Conservation (phyloP, 2,797 vertebrate species). For the Poecilia velifera region DNA sequence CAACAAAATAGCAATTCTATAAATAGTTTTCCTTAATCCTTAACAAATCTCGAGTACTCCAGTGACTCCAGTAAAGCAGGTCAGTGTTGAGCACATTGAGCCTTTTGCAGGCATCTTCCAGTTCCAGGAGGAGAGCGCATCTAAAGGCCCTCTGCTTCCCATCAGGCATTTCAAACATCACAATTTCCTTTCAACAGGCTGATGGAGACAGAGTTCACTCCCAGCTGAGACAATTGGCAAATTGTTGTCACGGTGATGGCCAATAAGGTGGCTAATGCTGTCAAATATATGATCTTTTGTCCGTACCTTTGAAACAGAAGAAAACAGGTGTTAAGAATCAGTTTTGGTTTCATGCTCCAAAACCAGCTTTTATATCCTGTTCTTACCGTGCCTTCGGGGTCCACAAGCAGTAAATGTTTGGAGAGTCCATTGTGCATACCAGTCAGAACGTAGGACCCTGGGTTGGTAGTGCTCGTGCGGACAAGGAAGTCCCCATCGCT, state of each 20-base stretch:
- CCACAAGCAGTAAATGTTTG: conserved; percentile 96
- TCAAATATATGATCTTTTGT: conserved; percentile 97
- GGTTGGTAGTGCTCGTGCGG: conserved; percentile 94
- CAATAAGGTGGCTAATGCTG: conserved; percentile 97
- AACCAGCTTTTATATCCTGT: background rate
- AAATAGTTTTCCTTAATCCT: conserved; percentile 74
- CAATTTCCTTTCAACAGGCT: conserved; percentile 90
- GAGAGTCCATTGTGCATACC: conserved; percentile 94
- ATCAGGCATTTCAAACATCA: conserved; percentile 75
- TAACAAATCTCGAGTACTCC: conserved; percentile 66
- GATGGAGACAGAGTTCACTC: conserved; percentile 95
- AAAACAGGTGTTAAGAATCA: conserved; percentile 11
- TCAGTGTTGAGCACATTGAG: conserved; percentile 46
- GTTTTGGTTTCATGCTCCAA: background rate
- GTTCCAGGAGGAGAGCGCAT: conserved; percentile 70
- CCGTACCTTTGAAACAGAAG: conserved; percentile 85
- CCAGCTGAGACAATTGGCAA: conserved; percentile 96
- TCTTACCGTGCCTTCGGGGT: conserved; percentile 96
- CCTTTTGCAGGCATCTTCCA: conserved; percentile 71
- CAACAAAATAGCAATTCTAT: conserved; percentile 87
- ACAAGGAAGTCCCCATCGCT: conserved; percentile 96
- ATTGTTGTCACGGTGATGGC: conserved; percentile 94
- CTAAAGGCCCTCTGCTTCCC: conserved; percentile 53
- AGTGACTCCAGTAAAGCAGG: conserved; percentile 47
- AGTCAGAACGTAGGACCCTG: conserved; percentile 93